phyloP scores from a whole-genome alignment of 2,113 vertebrate genomes.

The Cacatua alba region DNA sequence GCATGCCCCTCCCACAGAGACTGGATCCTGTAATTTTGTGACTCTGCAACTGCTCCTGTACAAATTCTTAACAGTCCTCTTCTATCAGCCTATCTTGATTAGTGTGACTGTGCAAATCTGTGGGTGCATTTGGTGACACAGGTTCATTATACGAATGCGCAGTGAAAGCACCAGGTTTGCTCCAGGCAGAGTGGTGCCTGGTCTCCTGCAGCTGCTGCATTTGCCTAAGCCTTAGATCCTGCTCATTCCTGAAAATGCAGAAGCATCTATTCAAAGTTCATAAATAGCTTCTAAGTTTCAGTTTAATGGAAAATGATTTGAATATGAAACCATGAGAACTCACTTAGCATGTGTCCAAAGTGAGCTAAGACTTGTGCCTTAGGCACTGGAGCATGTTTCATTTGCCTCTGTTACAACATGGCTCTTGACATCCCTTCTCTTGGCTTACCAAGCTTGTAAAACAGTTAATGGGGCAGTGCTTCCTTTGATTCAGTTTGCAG shows the following conservation, averaged over 20 bases:
- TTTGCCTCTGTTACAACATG: neutral
- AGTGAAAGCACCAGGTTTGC: neutral
- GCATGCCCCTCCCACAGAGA: neutral
- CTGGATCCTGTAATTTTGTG: neutral
- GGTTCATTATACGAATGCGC: neutral
- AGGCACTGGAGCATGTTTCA: neutral
- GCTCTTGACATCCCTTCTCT: neutral
- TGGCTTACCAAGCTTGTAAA: neutral
- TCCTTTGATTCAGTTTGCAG: neutral
- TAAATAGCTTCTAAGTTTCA: conserved; percentile 4
- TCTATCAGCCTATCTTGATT: neutral
- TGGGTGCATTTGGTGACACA: neutral
- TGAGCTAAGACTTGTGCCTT: neutral
- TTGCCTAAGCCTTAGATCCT: neutral
- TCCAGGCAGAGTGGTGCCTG: neutral
- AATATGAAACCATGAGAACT: neutral
- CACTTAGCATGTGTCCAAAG: neutral
- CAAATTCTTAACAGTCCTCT: neutral
- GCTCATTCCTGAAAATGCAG: neutral
- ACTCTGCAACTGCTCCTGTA: neutral
- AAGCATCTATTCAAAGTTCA: neutral
- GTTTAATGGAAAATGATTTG: neutral
- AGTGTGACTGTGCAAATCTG: neutral
- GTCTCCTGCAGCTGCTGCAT: neutral
- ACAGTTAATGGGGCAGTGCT: neutral